A percentile compares a stretch with the other conserved stretches of the same genome.
phyloP scores from a whole-genome alignment of 2,797 vertebrate species.

The Clamator glandarius region DNA sequence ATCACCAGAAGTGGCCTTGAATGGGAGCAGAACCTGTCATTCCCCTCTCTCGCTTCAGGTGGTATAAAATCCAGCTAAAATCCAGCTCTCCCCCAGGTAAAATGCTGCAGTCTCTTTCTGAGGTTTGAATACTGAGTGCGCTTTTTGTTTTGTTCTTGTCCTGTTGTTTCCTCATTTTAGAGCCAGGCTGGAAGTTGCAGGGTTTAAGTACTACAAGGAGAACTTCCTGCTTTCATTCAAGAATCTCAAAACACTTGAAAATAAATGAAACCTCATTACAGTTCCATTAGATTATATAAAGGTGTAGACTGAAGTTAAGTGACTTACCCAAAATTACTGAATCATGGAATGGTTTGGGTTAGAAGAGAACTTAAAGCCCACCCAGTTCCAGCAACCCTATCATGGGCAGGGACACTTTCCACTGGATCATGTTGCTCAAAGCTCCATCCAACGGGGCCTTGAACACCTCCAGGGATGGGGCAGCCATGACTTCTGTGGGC shows the following conservation, averaged over 20 bases:
- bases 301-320: background rate
- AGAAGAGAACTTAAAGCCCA: no score
- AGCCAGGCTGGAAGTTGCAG: background rate
- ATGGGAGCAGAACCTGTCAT: no score
- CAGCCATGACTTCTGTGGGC: no score
- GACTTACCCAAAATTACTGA: background rate
- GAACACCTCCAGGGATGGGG: no score
- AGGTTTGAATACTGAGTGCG: background rate
- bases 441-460: no score
- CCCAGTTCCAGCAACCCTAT: no score
- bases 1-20: no score
- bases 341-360: no score
- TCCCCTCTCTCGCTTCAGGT: background rate
- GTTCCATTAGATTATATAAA: background rate
- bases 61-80: background rate
- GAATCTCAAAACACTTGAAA: slow-evolving; percentile 2
- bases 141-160: background rate
- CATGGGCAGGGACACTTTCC: no score
- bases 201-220: background rate
- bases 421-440: no score
- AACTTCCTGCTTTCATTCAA: background rate
- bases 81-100: background rate
- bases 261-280: background rate
- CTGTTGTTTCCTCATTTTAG: background rate
- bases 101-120: background rate